Conservation (phyloP, 2,797 vertebrate species). For the Trichosurus vulpecula region DNA sequence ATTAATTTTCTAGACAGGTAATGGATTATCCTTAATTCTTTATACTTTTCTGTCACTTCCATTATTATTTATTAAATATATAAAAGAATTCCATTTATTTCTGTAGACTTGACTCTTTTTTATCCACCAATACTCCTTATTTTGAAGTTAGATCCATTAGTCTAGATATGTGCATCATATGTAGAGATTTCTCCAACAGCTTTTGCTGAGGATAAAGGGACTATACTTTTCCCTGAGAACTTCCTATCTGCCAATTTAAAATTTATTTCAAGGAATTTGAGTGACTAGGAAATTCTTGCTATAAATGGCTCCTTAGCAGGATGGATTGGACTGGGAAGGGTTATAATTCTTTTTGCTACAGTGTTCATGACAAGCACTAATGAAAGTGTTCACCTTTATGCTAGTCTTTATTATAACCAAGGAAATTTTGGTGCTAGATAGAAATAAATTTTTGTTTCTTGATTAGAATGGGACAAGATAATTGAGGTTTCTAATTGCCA, state of each 20-base stretch:
- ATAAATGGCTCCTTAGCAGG: constrained; percentile 52
- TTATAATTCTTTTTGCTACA: constrained; percentile 75
- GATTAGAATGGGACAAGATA: constrained; percentile 58
- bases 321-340: constrained; percentile 52
- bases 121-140: constrained; percentile 52
- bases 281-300: not conserved
- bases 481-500: constrained; percentile 59
- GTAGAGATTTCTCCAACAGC: not conserved
- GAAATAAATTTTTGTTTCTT: constrained; percentile 77
- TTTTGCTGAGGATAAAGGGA: not conserved
- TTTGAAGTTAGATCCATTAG: constrained; percentile 50
- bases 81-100: constrained; percentile 60
- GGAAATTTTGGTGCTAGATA: constrained; percentile 68
- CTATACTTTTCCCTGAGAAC: constrained; percentile 34
- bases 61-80: constrained; percentile 60
- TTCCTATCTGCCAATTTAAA: constrained; percentile 47
- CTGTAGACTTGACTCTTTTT: constrained; percentile 16
- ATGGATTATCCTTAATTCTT: constrained; percentile 62
- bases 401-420: constrained; percentile 74
- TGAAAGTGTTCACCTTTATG: constrained; percentile 78
- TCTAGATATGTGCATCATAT: constrained; percentile 47
- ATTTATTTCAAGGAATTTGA: constrained; percentile 53
- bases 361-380: constrained; percentile 73
- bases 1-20: constrained; percentile 36
- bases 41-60: constrained; percentile 17